phyloP scores from a whole-genome alignment of 2,797 vertebrate species.

The Enteromius viviparus region DNA sequence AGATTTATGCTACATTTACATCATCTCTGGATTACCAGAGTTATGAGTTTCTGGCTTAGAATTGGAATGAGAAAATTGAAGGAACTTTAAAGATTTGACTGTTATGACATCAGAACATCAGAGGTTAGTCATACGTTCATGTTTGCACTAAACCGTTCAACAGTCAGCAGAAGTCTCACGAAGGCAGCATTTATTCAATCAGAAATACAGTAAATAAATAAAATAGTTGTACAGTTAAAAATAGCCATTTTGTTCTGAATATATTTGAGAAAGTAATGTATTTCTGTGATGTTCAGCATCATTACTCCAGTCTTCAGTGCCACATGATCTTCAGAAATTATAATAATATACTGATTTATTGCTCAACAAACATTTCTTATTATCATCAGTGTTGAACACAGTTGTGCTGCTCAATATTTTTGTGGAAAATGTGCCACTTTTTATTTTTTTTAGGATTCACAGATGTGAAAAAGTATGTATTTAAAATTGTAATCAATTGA shows the following conservation, averaged over 20 bases:
- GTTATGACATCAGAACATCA: not conserved
- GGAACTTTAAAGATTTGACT: not conserved
- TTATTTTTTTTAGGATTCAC: too few species aligned
- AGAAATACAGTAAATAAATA: not conserved
- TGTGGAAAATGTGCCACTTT: too few species aligned
- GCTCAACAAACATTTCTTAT: too few species aligned
- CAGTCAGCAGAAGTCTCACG: not conserved
- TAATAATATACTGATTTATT: too few species aligned
- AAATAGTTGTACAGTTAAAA: not conserved
- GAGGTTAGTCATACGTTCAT: not conserved
- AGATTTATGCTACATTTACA: not conserved
- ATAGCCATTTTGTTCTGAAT: not conserved
- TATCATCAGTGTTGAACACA: too few species aligned
- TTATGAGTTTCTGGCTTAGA: not conserved
- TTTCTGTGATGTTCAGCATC: too few species aligned
- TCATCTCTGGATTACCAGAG: not conserved
- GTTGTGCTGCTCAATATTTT: too few species aligned
- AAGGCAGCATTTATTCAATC: not conserved
- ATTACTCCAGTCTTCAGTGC: too few species aligned
- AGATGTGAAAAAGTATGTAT: too few species aligned
- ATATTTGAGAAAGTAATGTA: not conserved
- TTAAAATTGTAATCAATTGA: too few species aligned
- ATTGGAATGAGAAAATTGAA: not conserved
- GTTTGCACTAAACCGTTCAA: not conserved
- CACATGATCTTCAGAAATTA: too few species aligned